Base-by-base conservation (phyloP, 2,797 vertebrate species). In the Cheirogaleus major region DNA sequence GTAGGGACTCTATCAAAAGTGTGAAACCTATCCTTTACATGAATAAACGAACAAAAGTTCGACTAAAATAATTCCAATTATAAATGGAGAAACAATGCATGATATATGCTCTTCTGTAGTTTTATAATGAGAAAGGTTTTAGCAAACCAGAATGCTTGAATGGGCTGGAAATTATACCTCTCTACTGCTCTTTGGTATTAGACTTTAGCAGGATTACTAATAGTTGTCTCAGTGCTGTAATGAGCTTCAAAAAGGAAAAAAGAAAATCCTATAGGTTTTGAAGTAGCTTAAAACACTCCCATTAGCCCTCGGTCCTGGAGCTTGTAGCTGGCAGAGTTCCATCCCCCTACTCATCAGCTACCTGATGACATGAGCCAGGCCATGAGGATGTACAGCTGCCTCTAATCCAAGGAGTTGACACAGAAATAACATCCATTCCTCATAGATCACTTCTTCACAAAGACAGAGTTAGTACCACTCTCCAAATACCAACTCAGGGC, bases 401-500 rank as follows among this genome's bases (percentile, higher is more conserved):
- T 97, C 41, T 97, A 92, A 97, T 95, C 96, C 2, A 9, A 89
- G 50, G 79, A 95, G 65, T 89, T 96, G 95, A 96, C 70, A 87
- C 82, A 94, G 97, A 97, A 97, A 93, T 97, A 97, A 96, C 73
- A 48, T 72, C 61, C 70, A 52, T 52, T 69, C 82, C 94, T 95
- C 23, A 35, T 22, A 38, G 75, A 89, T 73, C 59, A 88, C 38
- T 89, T 91, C 89, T 85, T 92, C 87, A 92, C 61, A 82, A 93
- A 59, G 81, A 70, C 95, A 96, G 75, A 89, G 17, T 94, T 73
- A 80, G 80, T 50, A 43, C 35, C 59, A 61, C 57, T 95, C 86
- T 95, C 91, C 92, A 97, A 96, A 97, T 96, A 83, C 75, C 95
- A 96, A 30, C 81, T 80, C 10, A 15, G 27, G 55, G 9, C 75